phyloP scores from a whole-genome alignment of 1,140 invertebrate species.

The Conus betulinus region DNA sequence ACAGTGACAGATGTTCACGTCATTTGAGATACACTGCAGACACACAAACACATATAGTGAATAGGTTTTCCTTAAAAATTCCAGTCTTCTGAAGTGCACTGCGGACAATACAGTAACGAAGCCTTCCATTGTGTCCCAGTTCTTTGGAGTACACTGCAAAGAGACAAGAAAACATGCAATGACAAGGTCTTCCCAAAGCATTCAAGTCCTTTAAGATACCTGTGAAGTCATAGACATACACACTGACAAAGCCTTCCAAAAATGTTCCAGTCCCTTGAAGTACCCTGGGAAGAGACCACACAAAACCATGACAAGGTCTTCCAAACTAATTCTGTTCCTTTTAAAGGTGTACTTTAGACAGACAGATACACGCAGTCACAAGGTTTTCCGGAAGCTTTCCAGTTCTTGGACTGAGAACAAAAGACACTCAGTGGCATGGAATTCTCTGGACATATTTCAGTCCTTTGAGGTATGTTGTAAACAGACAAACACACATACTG shows the following conservation, averaged over 20 bases:
- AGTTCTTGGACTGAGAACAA: too few relatives aligned
- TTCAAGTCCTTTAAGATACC: constrained; percentile 17
- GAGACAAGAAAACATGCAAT: too few relatives aligned
- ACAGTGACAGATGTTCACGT: too few relatives aligned
- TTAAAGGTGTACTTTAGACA: constrained; percentile 26
- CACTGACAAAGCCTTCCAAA: too few relatives aligned
- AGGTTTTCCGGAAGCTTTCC: too few relatives aligned
- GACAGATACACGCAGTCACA: too few relatives aligned
- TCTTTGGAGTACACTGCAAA: too few relatives aligned
- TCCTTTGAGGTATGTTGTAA: neutral
- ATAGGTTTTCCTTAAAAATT: constrained; percentile 27
- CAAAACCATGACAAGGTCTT: neutral
- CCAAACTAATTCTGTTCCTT: constrained; percentile 33
- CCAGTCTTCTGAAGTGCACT: constrained; percentile 39
- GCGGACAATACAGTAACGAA: neutral
- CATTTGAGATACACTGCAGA: neutral
- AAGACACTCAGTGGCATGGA: too few relatives aligned
- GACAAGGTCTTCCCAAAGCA: constrained; percentile 23
- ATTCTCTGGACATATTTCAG: too few relatives aligned
- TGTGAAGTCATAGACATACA: neutral
- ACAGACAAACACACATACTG: neutral
- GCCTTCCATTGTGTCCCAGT: too few relatives aligned
- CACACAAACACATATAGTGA: neutral
- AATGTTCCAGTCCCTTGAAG: too few relatives aligned
- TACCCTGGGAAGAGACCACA: neutral